phyloP scores from a whole-genome alignment of 2,797 vertebrate species.

The Anas acuta region DNA sequence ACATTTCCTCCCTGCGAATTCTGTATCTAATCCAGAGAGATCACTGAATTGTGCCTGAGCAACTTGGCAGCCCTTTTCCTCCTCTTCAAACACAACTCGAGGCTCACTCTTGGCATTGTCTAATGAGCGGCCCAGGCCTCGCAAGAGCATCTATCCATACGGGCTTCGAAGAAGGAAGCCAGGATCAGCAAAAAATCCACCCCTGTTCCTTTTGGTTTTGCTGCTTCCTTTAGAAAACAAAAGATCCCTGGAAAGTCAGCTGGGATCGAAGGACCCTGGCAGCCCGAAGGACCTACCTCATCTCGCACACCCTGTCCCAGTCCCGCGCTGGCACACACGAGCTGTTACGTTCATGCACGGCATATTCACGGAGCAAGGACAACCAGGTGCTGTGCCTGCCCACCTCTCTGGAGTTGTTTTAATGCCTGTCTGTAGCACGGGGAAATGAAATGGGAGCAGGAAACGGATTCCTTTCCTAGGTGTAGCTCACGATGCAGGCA shows the following conservation, averaged over 20 bases:
- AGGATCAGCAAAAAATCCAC: slow-evolving; percentile 50
- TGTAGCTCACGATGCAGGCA: slow-evolving; percentile 19
- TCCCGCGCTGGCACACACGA: background rate
- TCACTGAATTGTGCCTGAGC: slow-evolving; percentile 39
- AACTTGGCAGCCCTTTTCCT: slow-evolving; percentile 53
- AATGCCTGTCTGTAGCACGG: background rate
- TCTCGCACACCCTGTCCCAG: background rate
- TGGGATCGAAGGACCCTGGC: background rate
- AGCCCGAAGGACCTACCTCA: slow-evolving; percentile 2
- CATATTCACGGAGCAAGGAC: background rate
- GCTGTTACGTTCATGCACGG: background rate
- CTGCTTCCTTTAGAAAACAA: slow-evolving; percentile 45
- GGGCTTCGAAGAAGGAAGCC: slow-evolving; percentile 27
- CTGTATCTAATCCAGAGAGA: slow-evolving; percentile 61
- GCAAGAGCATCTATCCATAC: slow-evolving; percentile 9
- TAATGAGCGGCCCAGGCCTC: slow-evolving; percentile 29
- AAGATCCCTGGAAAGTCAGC: slow-evolving; percentile 57
- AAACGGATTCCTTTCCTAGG: background rate
- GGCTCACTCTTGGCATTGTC: slow-evolving; percentile 25
- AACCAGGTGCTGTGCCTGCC: background rate
- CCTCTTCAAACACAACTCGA: slow-evolving; percentile 62
- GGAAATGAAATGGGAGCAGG: slow-evolving; percentile 18
- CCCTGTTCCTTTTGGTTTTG: slow-evolving; percentile 18
- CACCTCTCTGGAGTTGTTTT: background rate
- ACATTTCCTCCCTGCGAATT: slow-evolving; percentile 57